Percentiles rank a stretch among this genome's conserved stretches.
Conservation (phyloP, 37 sponge, comb jelly and placozoan species). For the Geodia barretti region DNA sequence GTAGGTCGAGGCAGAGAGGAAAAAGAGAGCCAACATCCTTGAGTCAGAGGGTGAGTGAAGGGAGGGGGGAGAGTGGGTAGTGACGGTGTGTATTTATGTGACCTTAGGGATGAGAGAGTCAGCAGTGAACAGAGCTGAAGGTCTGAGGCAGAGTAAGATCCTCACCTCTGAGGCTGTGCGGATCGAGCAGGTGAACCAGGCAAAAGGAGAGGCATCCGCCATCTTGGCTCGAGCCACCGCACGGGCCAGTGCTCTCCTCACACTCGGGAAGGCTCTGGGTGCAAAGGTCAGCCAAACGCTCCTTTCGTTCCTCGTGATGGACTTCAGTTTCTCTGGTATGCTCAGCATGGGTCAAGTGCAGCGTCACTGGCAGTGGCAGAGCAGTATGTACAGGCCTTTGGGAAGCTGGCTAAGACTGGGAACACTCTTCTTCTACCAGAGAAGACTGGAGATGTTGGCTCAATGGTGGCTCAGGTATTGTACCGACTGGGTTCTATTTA, state of each 20-base stretch:
- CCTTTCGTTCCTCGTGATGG: neutral
- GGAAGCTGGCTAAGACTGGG: conserved; percentile 86
- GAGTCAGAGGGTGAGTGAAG: conserved; percentile 95
- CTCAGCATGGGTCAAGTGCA: conserved; percentile 78
- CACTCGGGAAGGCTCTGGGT: conserved; percentile 75
- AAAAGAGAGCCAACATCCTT: conserved; percentile 93
- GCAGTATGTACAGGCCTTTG: conserved; percentile 95
- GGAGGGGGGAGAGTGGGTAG: no score
- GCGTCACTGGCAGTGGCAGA: conserved; percentile 91
- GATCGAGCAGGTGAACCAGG: conserved; percentile 91
- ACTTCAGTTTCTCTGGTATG: neutral
- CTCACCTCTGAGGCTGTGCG: conserved; percentile 91
- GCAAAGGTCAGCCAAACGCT: conserved; percentile 27
- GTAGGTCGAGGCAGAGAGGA: conserved; percentile 98
- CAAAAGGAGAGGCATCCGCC: conserved; percentile 90
- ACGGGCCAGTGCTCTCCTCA: conserved; percentile 67
- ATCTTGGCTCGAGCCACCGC: conserved; percentile 80
- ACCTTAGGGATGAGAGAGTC: conserved; percentile 66
- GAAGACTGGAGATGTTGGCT: conserved; percentile 86
- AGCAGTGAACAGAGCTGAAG: conserved; percentile 84
- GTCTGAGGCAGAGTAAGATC: conserved; percentile 89
- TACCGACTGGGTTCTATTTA: neutral
- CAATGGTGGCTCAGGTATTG: conserved; percentile 98
- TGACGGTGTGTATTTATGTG: no score
- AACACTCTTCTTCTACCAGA: conserved; percentile 92